phyloP scores from a whole-genome alignment of 2,888 invertebrate genomes.

The Amphipoea oculea region DNA sequence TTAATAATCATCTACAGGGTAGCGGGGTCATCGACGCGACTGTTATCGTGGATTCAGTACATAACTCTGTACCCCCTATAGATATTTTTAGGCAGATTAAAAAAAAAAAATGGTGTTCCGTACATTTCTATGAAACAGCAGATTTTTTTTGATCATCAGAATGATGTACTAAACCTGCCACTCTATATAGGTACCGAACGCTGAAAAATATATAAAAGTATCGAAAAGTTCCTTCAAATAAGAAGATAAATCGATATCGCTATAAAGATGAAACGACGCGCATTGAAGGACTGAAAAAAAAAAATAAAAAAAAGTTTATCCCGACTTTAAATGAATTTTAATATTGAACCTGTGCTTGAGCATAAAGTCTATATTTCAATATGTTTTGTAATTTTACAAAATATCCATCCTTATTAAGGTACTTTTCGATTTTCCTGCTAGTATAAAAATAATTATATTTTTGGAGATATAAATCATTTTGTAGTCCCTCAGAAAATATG shows the following conservation, averaged over 20 bases:
- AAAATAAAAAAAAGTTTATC: conserved; percentile 36
- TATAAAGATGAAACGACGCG: conserved; percentile 18
- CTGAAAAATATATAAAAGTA: conserved; percentile 38
- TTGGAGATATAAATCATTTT: not conserved
- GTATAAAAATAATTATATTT: not conserved
- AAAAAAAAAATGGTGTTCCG: no score
- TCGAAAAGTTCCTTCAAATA: conserved; percentile 9
- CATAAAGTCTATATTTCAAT: not conserved
- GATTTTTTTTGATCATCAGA: no score
- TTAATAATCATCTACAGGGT: not conserved
- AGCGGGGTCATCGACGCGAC: no score
- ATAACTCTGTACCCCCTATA: no score
- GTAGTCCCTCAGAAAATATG: not conserved
- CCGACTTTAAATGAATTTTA: conserved; percentile 20
- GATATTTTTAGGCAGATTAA: no score
- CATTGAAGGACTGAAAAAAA: conserved; percentile 39
- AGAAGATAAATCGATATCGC: conserved; percentile 20
- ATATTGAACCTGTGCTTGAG: conserved; percentile 9
- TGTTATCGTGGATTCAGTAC: no score
- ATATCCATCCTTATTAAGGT: not conserved
- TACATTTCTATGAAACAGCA: no score
- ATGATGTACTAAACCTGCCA: no score
- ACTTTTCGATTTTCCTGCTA: not conserved
- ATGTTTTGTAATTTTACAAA: not conserved
- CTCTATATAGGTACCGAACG: not conserved